Evolutionary conservation across 1,140 invertebrate species (phyloP), one percentile per base, ranked within the genome.

Genomic region (Phortica variegata): DNA sequence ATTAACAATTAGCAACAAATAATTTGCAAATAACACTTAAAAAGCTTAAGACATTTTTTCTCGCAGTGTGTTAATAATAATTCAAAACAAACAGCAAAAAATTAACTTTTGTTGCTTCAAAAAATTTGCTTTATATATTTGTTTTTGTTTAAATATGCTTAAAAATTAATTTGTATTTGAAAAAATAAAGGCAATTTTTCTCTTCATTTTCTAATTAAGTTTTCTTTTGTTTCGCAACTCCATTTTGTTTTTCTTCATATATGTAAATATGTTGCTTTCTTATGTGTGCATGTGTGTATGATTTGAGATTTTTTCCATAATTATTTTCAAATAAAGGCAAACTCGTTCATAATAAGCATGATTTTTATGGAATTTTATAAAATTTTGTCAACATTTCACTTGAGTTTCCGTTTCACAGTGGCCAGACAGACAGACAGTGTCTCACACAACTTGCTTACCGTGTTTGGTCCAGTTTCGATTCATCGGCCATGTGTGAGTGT

Each of bases 51-150:
- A 56, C 58, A 66, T 53, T 38, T 34, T 34, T 34, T 34, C 13
- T 34, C 5, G 12, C 6, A 12, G 6, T 34, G 6, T 34, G 6
- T 34, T 34, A 34, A 34, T 8, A 6, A 34, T n/a, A 34, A 34
- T 17, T 38, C 8, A 15, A 34, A 10, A 54, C 49, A n/a, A 41
- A 49, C 49, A 41, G 47, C 42, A 49, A 54, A 44, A 55, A 55
- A 40, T 55, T 48, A 55, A 53, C 51, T 48, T 49, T 49, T 45
- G 36, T 50, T 56, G 53, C 56, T 47, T 48, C 33, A 55, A 65
- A 51, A 68, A 63, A 69, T 63, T 68, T 68, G 45, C 47, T 46
- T 63, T 68, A 68, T 60, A 68, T 68, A 68, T 68, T 68, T 68
- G 50, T 63, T 63, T 68, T 68, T 56, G 44, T 47, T 56, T 54